Conservation (phyloP, 2,113 vertebrate species). For the Nyctibius bracteatus region DNA sequence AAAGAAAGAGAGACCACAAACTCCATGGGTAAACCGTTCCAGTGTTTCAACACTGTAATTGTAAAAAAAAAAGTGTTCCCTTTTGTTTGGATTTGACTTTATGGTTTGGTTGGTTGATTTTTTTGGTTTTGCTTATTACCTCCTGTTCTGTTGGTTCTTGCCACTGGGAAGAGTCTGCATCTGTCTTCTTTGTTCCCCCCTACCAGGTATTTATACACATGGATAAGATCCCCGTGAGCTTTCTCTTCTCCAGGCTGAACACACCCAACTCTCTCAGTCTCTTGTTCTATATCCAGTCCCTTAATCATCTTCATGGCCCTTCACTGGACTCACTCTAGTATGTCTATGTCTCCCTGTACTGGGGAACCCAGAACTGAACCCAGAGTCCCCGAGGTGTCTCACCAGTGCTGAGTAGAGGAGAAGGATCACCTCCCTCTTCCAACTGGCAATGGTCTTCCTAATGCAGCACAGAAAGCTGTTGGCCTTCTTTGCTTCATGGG, state of each 20-base stretch:
- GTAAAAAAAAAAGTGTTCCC: not conserved
- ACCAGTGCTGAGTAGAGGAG: not conserved
- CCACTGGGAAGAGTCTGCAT: not conserved
- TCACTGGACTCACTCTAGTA: not conserved
- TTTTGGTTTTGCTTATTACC: not conserved
- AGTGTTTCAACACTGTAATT: not conserved
- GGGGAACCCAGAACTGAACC: not conserved
- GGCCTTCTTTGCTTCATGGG: not conserved
- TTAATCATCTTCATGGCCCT: not conserved
- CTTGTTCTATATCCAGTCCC: too few relatives aligned
- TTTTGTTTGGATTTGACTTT: not conserved
- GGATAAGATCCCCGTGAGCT: not conserved
- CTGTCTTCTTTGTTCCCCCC: not conserved
- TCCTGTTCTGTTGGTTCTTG: not conserved
- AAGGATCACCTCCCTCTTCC: not conserved
- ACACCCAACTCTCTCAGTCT: not conserved
- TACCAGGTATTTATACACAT: not conserved
- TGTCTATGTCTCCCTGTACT: not conserved
- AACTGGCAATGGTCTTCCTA: not conserved
- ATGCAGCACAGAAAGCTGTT: not conserved
- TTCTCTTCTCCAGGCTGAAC: not conserved
- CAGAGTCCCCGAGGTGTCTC: not conserved
- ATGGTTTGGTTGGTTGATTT: rapidly evolving
- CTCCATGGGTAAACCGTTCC: not conserved
- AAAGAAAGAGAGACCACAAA: not conserved